Conservation (phyloP, 2,888 invertebrate species). For the Hemithea aestivaria region DNA sequence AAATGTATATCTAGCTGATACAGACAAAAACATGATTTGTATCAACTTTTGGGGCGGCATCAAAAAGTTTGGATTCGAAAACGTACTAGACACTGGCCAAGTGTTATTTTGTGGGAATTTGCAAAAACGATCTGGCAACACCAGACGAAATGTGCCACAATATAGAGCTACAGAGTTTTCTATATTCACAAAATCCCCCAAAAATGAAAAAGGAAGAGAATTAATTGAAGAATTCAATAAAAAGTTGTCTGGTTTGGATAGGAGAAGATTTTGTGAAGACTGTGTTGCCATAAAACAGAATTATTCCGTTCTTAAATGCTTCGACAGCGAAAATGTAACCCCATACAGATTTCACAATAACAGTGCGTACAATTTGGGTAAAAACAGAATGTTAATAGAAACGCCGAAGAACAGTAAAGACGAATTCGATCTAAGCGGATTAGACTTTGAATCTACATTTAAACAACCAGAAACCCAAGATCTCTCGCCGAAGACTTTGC, state of each 20-base stretch:
- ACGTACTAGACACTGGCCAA: slow-evolving; percentile 78
- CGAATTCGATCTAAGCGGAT: slow-evolving; percentile 56
- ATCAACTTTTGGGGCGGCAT: slow-evolving; percentile 78
- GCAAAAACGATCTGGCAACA: slow-evolving; percentile 76
- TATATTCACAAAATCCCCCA: slow-evolving; percentile 81
- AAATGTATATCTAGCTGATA: slow-evolving; percentile 80
- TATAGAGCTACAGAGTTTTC: slow-evolving; percentile 82
- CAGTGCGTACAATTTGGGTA: slow-evolving; percentile 46
- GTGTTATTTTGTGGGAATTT: slow-evolving; percentile 81
- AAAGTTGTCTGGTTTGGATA: slow-evolving; percentile 34
- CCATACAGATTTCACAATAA: slow-evolving; percentile 51
- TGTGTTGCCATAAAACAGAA: slow-evolving; percentile 54
- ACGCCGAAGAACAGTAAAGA: slow-evolving; percentile 44
- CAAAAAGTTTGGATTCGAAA: slow-evolving; percentile 70
- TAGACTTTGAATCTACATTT: slow-evolving; percentile 71
- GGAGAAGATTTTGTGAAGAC: slow-evolving; percentile 47
- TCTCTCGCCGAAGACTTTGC: slow-evolving; percentile 44
- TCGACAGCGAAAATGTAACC: slow-evolving; percentile 51
- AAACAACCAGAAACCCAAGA: slow-evolving; percentile 50
- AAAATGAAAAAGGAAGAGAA: slow-evolving; percentile 65
- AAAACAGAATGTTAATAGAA: slow-evolving; percentile 52
- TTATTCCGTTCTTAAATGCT: slow-evolving; percentile 31
- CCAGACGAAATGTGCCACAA: slow-evolving; percentile 72
- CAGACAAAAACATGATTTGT: slow-evolving; percentile 69
- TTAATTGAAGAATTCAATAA: slow-evolving; percentile 65